Base-by-base conservation (phyloP, 2,113 vertebrate genomes). In the Chaenocephalus aceratus region DNA sequence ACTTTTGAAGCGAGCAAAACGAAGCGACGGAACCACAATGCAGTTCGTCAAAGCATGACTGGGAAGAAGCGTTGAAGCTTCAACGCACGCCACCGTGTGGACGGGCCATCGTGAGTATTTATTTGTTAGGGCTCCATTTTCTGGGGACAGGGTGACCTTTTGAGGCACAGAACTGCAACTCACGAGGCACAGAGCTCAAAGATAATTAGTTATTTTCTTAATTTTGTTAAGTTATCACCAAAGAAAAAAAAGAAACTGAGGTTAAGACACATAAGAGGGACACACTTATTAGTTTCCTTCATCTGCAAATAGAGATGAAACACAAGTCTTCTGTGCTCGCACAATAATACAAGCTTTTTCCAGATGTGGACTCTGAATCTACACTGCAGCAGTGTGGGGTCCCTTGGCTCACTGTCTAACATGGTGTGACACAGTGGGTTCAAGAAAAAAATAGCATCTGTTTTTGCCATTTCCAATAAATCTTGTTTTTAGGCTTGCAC, bases 391-490 rank as follows among this genome's bases (percentile, higher is more conserved):
- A 57, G 41, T n/a, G 13, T n/a, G 51, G 61, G 34, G 73, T 16
- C 62, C 60, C 21, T 44, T 18, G 5, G 58, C 18, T 54, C 41
- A 44, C 13, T 6, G 23, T 63, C 36, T 53, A 56, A 62, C 60
- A 65, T 0, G 11, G 64, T 61, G 14, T 30, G 6, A 71, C 62
- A 34, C 48, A 65, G 44, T 11, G n/a, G 34, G 9, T 72, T 73
- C 36, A 53, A 74, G n/a, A 78, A 61, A 76, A 75, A 83, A 65
- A 30, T 26, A 67, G 30, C 53, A 72, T 14, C 54, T 6, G 7
- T 74, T 76, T 67, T 71, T 74, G 75, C 52, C 3, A 52, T 54
- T 82, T 66, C 80, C 59, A 86, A 81, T 83, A 56, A 57, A 21
- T 62, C 21, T 30, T 53, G 61, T 79, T 81, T 60, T 69, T 54